Evolutionary conservation across 2,797 vertebrate genomes (phyloP), one percentile per base, ranked within the genome.

Genomic region (Lutjanus campechanus): DNA sequence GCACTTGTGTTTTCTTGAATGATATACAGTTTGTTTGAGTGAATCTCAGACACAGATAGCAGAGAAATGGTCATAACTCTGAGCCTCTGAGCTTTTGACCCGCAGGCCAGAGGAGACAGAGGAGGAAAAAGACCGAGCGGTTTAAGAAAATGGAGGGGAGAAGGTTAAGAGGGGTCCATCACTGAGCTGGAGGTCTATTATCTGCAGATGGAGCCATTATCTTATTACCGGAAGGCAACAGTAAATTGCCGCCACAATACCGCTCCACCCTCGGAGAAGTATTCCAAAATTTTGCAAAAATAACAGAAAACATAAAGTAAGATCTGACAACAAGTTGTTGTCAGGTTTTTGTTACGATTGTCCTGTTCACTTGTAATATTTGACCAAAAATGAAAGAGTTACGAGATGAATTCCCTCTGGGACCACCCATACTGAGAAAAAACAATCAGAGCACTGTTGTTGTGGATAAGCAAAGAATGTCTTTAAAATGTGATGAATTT

Each of bases 161-260:
- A 66, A 69, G 22, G 69, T 79, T 65, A 70, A 76, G 17, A 76
- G 63, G 36, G 47, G 44, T 67, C 65, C 63, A 61, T 55, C 54
- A 67, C 58, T 43, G 66, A 86, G 44, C n/a, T 51, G 41, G 58
- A 53, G 22, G 75, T 81, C 76, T 73, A 78, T 81, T 72, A 67
- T 83, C 79, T 67, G 56, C 71, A 85, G 78, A 88, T 89, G 79
- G 66, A 83, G 40, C 50, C 25, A 29, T 73, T 69, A 47, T 56
- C 67, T 69, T 62, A 68, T 75, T 65, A 62, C 66, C 61, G 47
- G 50, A 55, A 69, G 25, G 56, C 76, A 76, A 67, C 78, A 63
- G 60, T 77, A 65, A 84, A 63, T 53, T 64, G 40, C 53, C 40
- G 16, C 22, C 53, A 22, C n/a, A 58, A 25, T 9, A 50, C 5